Conservation (phyloP, 2,113 vertebrate species). For the Diadophis punctatus region DNA sequence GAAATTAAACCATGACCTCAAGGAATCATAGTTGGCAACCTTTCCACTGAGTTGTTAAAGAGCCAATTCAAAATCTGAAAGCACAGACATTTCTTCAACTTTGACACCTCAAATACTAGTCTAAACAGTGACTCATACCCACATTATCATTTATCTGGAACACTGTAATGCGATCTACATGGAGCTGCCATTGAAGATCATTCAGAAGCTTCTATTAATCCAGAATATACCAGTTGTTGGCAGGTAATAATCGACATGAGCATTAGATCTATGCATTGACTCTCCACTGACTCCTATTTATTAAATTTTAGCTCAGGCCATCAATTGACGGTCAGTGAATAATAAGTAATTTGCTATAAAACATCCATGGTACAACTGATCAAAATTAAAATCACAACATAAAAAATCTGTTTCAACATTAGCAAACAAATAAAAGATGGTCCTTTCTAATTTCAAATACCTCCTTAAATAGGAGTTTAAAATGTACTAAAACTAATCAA, state of each 20-base stretch:
- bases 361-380: neutral
- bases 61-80: neutral
- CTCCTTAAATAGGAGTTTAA: neutral
- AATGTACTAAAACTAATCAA: neutral
- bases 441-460: neutral
- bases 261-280: neutral
- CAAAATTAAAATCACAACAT: neutral
- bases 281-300: neutral
- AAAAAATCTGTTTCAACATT: neutral
- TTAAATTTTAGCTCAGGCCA: neutral
- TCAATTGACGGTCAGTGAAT: neutral
- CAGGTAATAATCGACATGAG: neutral
- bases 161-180: neutral
- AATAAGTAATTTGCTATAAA: neutral
- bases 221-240: neutral
- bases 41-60: neutral
- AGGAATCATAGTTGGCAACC: neutral
- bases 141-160: neutral
- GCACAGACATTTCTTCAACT: neutral
- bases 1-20: neutral
- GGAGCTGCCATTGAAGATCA: neutral
- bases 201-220: neutral
- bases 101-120: neutral
- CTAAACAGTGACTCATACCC: neutral
- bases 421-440: neutral